These are phyloP conservation scores for Phoxinus phoxinus DNA, from an alignment of 2,113 vertebrate genomes.

Conservation along the genomic window DNA sequence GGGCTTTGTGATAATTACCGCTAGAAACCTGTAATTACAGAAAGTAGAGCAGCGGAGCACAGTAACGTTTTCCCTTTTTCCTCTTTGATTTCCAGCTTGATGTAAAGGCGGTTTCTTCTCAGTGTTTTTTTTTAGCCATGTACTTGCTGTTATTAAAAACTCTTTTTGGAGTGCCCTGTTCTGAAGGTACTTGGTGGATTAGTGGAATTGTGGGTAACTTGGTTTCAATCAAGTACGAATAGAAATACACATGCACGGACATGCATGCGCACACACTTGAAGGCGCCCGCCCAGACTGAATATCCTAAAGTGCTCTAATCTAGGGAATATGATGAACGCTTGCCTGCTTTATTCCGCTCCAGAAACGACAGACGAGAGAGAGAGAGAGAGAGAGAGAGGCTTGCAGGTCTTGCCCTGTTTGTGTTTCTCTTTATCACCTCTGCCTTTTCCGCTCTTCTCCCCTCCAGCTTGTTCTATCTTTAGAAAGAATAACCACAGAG, in stretches of 20 bases:
- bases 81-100: background rate
- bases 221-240: background rate
- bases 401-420: background rate
- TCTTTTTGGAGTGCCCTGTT: background rate
- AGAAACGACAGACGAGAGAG: constrained; percentile 12
- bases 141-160: constrained; percentile 10
- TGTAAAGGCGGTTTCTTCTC: background rate
- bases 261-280: constrained; percentile 12
- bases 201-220: background rate
- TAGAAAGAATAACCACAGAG: constrained; percentile 2
- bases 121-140: background rate
- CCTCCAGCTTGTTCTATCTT: background rate
- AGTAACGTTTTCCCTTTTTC: background rate
- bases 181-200: background rate
- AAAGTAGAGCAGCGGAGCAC: constrained; percentile 34
- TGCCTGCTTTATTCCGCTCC: constrained; percentile 27
- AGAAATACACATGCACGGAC: background rate
- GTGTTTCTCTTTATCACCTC: constrained; percentile 11
- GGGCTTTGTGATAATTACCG: constrained; percentile 43
- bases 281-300: constrained; percentile 17
- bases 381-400: background rate
- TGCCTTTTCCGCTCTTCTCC: background rate
- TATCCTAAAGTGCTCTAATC: constrained; percentile 28
- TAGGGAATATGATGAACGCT: constrained; percentile 27
- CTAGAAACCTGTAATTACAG: constrained; percentile 46